These are phyloP conservation scores for Myotis planiceps DNA, from an alignment of 2,797 vertebrate species.

Conservation along the genomic window DNA sequence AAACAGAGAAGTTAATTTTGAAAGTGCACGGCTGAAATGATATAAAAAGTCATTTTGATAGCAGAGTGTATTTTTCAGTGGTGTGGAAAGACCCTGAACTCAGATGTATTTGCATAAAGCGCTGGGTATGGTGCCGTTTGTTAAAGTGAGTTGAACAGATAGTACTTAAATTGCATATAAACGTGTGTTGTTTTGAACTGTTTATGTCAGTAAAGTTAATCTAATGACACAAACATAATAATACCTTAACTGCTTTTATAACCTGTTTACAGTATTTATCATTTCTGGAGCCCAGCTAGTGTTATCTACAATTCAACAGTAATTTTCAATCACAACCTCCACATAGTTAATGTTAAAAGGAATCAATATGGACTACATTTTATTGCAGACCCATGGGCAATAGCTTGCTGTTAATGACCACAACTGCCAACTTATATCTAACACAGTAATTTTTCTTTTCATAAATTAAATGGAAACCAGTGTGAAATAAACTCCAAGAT, in stretches of 20 bases:
- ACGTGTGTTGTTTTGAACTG: constrained; percentile 71
- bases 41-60: constrained; percentile 56
- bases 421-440: constrained; percentile 41
- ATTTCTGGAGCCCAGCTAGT: constrained; percentile 8
- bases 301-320: constrained; percentile 67
- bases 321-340: constrained; percentile 73
- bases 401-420: constrained; percentile 52
- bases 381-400: constrained; percentile 49
- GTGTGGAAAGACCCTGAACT: constrained; percentile 47
- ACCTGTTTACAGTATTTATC: constrained; percentile 71
- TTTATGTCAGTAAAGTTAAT: constrained; percentile 76
- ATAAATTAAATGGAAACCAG: constrained; percentile 54
- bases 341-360: constrained; percentile 65
- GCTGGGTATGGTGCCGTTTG: constrained; percentile 19
- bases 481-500: constrained; percentile 48
- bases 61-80: constrained; percentile 39
- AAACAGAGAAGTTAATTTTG: constrained; percentile 65
- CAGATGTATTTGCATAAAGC: background rate
- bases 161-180: constrained; percentile 69
- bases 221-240: constrained; percentile 69
- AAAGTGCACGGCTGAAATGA: constrained; percentile 44
- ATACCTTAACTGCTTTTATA: constrained; percentile 75
- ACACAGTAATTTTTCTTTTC: constrained; percentile 62
- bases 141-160: constrained; percentile 68
- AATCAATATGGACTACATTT: constrained; percentile 57